A percentile compares a stretch with the other conserved stretches of the same genome.
Conservation (phyloP, 2,888 invertebrate species). For the Trypoxylon attenuatum region DNA sequence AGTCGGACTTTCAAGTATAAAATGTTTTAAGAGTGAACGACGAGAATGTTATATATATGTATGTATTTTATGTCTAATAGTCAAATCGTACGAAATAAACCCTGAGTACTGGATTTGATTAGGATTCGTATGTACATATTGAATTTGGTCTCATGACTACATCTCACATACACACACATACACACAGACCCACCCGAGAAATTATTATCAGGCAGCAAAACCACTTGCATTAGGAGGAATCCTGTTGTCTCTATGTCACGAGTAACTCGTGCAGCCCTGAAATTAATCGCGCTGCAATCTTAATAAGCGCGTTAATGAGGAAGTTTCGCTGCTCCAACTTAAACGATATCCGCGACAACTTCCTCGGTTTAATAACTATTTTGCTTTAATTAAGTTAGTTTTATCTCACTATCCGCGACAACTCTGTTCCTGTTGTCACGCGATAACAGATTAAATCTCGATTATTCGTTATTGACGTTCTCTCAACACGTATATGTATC, state of each 20-base stretch:
- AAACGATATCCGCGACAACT: conserved; percentile 37
- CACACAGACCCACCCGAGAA: conserved; percentile 11
- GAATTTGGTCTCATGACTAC: too few relatives aligned
- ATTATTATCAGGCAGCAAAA: conserved; percentile 26
- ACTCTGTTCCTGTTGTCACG: too few relatives aligned
- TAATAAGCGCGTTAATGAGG: conserved; percentile 55
- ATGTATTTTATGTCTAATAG: too few relatives aligned
- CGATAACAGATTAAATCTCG: background rate
- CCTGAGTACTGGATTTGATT: too few relatives aligned
- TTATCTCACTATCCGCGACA: background rate
- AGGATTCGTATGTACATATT: too few relatives aligned
- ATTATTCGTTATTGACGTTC: too few relatives aligned
- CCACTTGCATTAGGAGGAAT: conserved; percentile 41
- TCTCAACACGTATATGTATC: background rate
- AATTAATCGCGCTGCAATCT: conserved; percentile 51
- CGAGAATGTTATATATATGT: too few relatives aligned
- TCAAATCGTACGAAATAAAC: too few relatives aligned
- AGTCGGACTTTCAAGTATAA: too few relatives aligned
- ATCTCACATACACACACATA: background rate
- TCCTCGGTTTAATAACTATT: conserved; percentile 38
- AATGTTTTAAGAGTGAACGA: too few relatives aligned
- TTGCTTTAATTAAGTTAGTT: conserved; percentile 39
- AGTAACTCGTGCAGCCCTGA: conserved; percentile 38
- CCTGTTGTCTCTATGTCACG: conserved; percentile 46
- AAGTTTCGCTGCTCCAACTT: conserved; percentile 31